A percentile compares a stretch with the other conserved stretches of the same genome.
phyloP scores from a whole-genome alignment of 2,888 invertebrate genomes.

The Neoscelio sp. region DNA sequence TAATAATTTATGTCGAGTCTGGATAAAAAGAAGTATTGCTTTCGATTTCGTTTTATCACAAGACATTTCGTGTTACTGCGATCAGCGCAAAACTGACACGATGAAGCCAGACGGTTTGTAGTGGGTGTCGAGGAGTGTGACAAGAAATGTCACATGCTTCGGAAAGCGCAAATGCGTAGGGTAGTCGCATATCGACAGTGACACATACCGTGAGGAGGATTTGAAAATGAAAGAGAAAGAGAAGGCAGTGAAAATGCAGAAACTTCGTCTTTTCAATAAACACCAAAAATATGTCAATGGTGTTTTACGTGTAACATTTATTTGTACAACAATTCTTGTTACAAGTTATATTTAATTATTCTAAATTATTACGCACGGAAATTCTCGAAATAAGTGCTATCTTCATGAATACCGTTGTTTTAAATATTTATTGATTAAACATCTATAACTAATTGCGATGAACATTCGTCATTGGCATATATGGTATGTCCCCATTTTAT shows the following conservation, averaged over 20 bases:
- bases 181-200: conserved; percentile 71
- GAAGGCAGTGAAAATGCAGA: conserved; percentile 33
- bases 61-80: conserved; percentile 73
- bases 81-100: conserved; percentile 62
- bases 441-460: no score
- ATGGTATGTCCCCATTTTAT: neutral
- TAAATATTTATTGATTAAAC: no score
- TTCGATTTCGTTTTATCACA: conserved; percentile 75
- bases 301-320: neutral
- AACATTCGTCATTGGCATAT: no score
- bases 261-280: conserved; percentile 44
- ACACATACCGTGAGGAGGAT: conserved; percentile 70
- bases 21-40: conserved; percentile 50
- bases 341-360: no score
- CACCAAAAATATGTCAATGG: conserved; percentile 24
- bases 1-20: conserved; percentile 18
- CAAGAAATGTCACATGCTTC: conserved; percentile 80
- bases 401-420: no score
- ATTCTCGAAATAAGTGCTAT: neutral
- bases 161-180: conserved; percentile 75
- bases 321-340: neutral
- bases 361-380: neutral
- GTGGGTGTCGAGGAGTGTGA: conserved; percentile 76
- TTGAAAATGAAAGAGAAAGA: conserved; percentile 65
- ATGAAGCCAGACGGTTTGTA: conserved; percentile 67